Conservation (phyloP, 1,140 invertebrate genomes). For the Drosophila prosaltans region DNA sequence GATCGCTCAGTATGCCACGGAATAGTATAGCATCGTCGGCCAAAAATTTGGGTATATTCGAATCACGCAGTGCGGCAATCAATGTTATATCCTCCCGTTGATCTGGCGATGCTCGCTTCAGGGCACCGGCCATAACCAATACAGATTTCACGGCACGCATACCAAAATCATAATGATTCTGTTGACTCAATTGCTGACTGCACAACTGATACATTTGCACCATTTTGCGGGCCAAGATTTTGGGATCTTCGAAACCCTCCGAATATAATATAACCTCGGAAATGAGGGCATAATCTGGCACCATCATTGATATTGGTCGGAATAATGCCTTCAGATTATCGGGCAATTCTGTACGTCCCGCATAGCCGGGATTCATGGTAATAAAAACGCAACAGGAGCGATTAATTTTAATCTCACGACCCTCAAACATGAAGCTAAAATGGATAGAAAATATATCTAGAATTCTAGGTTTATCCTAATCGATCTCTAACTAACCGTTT, state of each 20-base stretch:
- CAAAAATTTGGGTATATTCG: constrained; percentile 96
- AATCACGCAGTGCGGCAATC: constrained; percentile 93
- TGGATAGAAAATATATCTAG: too few species aligned
- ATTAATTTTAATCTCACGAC: constrained; percentile 93
- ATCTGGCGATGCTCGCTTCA: constrained; percentile 93
- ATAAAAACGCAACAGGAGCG: constrained; percentile 95
- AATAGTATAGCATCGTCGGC: constrained; percentile 93
- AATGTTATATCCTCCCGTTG: constrained; percentile 91
- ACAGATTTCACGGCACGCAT: constrained; percentile 91
- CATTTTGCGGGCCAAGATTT: constrained; percentile 93
- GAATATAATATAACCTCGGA: constrained; percentile 96
- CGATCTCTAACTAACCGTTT: constrained; percentile 84
- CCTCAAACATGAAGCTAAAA: constrained; percentile 92
- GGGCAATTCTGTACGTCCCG: constrained; percentile 92
- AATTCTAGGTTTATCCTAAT: too few species aligned
- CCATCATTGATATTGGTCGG: constrained; percentile 96
- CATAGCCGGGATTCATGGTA: constrained; percentile 95
- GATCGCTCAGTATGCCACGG: constrained; percentile 93
- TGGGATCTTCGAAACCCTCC: constrained; percentile 95
- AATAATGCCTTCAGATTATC: constrained; percentile 94
- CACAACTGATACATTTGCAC: constrained; percentile 96
- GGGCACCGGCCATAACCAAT: constrained; percentile 92
- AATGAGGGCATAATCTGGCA: constrained; percentile 95
- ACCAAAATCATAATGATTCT: constrained; percentile 97
- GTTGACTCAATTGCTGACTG: constrained; percentile 95